A percentile compares a stretch with the other conserved stretches of the same genome.
phyloP scores from a whole-genome alignment of 1,140 invertebrate genomes.

The Drosophila murphyi region DNA sequence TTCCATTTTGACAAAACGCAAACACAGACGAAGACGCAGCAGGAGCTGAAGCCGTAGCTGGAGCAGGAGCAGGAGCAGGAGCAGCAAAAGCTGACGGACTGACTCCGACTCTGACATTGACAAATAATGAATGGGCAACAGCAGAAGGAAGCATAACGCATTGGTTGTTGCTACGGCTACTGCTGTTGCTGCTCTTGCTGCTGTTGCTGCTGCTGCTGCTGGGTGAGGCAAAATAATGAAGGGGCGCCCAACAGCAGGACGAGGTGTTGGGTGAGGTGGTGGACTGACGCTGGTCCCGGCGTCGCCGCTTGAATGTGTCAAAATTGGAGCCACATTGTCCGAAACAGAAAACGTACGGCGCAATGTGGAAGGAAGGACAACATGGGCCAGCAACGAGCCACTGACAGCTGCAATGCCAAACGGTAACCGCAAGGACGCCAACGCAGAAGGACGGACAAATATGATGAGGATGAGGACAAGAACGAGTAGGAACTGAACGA shows the following conservation, averaged over 20 bases:
- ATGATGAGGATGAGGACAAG: neutral
- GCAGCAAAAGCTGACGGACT: constrained; percentile 68
- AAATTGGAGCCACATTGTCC: constrained; percentile 82
- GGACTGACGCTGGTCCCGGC: constrained; percentile 43
- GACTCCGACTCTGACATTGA: constrained; percentile 78
- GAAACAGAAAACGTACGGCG: constrained; percentile 78
- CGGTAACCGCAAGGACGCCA: constrained; percentile 67
- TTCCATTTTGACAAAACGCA: constrained; percentile 82
- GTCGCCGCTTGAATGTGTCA: constrained; percentile 81
- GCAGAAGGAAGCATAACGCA: constrained; percentile 50
- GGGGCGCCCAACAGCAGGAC: constrained; percentile 19
- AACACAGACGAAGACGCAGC: constrained; percentile 51
- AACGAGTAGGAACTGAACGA: neutral
- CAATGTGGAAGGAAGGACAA: constrained; percentile 29
- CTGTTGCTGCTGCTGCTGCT: neutral
- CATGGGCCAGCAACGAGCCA: constrained; percentile 30
- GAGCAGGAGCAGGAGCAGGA: neutral
- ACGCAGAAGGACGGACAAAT: constrained; percentile 13
- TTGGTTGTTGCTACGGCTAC: constrained; percentile 8
- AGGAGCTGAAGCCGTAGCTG: neutral
- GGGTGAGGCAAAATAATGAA: constrained; percentile 44
- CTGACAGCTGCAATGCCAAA: constrained; percentile 67
- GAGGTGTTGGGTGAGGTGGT: neutral
- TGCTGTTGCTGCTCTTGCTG: too few relatives aligned
- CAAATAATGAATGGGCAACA: constrained; percentile 77